Conservation (phyloP, 2,797 vertebrate species). For the Meda fulgida region DNA sequence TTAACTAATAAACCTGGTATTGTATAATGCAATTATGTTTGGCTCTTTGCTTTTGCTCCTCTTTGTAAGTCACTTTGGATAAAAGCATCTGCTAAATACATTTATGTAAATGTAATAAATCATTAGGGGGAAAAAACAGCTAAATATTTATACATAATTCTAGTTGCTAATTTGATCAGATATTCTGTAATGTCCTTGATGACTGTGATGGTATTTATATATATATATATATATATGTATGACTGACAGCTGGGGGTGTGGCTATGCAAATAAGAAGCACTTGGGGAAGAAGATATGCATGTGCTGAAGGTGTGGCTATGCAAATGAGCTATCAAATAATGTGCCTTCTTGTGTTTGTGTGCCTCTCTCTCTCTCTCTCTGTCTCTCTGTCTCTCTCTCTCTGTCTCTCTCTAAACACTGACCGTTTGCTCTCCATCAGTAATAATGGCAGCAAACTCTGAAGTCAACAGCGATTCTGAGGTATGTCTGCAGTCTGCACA, state of each 20-base stretch:
- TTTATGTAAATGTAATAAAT: not conserved
- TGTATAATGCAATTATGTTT: not conserved
- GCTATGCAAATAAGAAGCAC: too few species aligned
- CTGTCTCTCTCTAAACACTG: not conserved
- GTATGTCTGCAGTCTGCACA: slow-evolving; percentile 54
- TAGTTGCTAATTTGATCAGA: not conserved
- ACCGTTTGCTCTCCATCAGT: slow-evolving; percentile 10
- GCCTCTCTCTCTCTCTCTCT: not conserved
- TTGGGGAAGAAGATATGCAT: too few species aligned
- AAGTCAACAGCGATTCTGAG: slow-evolving; percentile 59
- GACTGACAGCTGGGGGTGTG: not conserved
- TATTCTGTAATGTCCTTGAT: not conserved
- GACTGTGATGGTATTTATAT: not conserved
- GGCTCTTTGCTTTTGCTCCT: not conserved
- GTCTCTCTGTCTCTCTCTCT: slow-evolving; percentile 36
- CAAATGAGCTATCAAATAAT: not conserved
- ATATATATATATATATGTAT: not conserved
- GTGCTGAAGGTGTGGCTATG: too few species aligned
- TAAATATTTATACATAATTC: not conserved
- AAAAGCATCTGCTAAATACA: not conserved
- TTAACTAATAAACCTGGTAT: not conserved
- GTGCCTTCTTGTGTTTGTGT: slow-evolving; percentile 23
- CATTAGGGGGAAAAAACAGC: too few species aligned
- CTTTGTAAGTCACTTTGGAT: not conserved
- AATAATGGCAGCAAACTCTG: slow-evolving; percentile 56